These are phyloP conservation scores for Tetragnatha versicolor DNA, from an alignment of 1,140 invertebrate genomes.

Conservation along the genomic window DNA sequence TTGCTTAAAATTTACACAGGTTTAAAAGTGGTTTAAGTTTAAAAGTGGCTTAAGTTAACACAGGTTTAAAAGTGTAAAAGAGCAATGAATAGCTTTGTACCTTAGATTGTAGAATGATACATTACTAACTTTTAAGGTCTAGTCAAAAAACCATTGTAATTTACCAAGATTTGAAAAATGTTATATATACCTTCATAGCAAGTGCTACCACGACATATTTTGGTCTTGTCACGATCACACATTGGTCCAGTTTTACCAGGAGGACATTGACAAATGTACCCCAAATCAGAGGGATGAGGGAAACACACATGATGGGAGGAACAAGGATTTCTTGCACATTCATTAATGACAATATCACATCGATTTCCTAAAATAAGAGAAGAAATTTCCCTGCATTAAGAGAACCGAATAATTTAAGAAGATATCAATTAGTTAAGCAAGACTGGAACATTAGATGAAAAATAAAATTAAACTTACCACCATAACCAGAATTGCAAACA, in stretches of 20 bases:
- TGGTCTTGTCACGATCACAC: constrained; percentile 65
- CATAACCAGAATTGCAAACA: constrained; percentile 81
- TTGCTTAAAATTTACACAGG: no score
- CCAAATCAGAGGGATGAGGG: constrained; percentile 73
- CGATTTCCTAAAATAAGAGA: constrained; percentile 19
- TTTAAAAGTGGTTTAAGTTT: no score
- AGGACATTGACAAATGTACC: constrained; percentile 80
- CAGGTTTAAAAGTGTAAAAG: no score
- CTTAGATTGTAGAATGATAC: background rate
- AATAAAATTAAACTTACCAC: constrained; percentile 65
- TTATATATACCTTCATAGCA: constrained; percentile 52
- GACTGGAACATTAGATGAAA: background rate
- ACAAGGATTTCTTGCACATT: constrained; percentile 78
- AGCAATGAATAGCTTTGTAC: background rate
- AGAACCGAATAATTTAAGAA: background rate
- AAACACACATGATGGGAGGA: constrained; percentile 77
- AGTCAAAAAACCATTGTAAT: background rate
- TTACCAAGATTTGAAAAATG: background rate
- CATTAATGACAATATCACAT: constrained; percentile 73
- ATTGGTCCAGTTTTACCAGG: constrained; percentile 74
- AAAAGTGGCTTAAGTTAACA: no score
- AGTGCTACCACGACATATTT: constrained; percentile 31
- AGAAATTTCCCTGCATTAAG: background rate
- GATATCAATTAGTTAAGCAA: background rate
- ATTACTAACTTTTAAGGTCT: background rate